A percentile compares a stretch with the other conserved stretches of the same genome.
Conservation (phyloP, 2,888 invertebrate species). For the Napeogenes sylphis region DNA sequence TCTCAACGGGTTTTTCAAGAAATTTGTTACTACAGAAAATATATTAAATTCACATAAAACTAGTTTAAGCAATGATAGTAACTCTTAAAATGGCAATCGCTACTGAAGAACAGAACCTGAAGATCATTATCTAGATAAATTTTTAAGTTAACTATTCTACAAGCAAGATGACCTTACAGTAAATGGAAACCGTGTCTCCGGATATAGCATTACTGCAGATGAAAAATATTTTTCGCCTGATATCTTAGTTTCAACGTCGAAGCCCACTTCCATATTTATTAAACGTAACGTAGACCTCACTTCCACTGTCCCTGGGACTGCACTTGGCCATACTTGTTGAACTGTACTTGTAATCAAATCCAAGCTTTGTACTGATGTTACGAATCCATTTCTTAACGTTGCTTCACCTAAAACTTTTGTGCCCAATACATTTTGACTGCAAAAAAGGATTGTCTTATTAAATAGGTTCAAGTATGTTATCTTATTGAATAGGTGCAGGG, state of each 20-base stretch:
- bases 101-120: no score
- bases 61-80: neutral
- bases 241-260: conserved; percentile 46
- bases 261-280: conserved; percentile 48
- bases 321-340: conserved; percentile 45
- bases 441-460: conserved; percentile 18
- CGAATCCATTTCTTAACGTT: conserved; percentile 51
- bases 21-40: no score
- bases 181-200: conserved; percentile 42
- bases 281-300: conserved; percentile 46
- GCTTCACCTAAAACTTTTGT: conserved; percentile 39
- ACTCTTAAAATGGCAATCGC: no score
- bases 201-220: conserved; percentile 43
- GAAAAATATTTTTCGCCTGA: conserved; percentile 36
- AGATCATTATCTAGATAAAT: no score
- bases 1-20: no score
- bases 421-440: conserved; percentile 45
- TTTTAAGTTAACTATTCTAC: no score
- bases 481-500: neutral
- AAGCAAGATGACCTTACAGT: conserved; percentile 39
- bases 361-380: conserved; percentile 46
- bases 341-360: conserved; percentile 44
- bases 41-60: no score
- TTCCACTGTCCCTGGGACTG: conserved; percentile 37
- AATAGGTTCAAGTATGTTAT: neutral